Percentiles rank a stretch among this genome's conserved stretches.
These are phyloP conservation scores for Tetrao urogallus DNA, from an alignment of 2,113 vertebrate genomes.

Conservation along the genomic window DNA sequence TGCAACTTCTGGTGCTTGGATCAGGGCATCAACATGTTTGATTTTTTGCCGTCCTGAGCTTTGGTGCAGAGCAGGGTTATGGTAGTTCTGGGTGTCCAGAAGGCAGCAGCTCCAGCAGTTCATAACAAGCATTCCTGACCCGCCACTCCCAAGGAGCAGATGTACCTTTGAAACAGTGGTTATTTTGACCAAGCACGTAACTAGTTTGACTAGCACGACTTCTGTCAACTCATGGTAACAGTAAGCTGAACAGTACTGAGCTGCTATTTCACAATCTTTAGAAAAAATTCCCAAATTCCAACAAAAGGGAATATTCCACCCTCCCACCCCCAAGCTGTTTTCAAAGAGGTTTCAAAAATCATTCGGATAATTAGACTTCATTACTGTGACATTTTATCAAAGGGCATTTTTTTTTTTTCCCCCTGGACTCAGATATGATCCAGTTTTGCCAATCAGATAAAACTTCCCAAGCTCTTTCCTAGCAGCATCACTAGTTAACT, in stretches of 20 bases:
- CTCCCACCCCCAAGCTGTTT: constrained; percentile 17
- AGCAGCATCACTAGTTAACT: constrained; percentile 63
- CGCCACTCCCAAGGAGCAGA: neutral
- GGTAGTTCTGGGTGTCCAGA: neutral
- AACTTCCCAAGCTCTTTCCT: constrained; percentile 69
- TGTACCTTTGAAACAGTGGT: neutral
- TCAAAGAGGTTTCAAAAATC: constrained; percentile 67
- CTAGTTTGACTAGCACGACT: neutral
- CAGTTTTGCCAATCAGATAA: constrained; percentile 78
- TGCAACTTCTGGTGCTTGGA: neutral
- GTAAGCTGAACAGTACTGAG: constrained; percentile 29
- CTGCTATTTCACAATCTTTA: constrained; percentile 13
- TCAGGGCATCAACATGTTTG: neutral
- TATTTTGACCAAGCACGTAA: neutral
- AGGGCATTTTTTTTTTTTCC: constrained; percentile 49
- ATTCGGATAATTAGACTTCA: constrained; percentile 72
- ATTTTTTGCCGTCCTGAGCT: neutral
- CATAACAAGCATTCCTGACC: neutral
- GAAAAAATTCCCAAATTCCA: constrained; percentile 14
- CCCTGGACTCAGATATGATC: constrained; percentile 68
- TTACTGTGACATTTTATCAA: constrained; percentile 77
- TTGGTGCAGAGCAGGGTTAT: neutral
- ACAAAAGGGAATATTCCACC: neutral
- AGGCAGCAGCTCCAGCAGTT: neutral
- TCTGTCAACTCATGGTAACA: neutral